Conservation (phyloP, 1,140 invertebrate genomes). For the Micrasema minimum region DNA sequence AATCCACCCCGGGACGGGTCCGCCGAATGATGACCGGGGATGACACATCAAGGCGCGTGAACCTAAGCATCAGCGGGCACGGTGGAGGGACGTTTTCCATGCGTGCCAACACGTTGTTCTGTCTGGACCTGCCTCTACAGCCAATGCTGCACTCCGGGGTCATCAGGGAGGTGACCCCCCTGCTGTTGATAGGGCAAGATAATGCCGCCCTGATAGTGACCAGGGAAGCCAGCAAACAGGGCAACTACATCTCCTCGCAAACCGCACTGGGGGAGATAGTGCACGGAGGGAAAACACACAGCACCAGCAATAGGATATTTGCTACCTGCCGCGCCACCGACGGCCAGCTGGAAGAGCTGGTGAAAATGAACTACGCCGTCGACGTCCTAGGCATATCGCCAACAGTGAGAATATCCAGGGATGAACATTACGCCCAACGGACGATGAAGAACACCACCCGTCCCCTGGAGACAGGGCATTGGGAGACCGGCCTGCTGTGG, state of each 20-base stretch:
- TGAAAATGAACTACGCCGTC: not conserved
- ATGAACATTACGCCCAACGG: constrained; percentile 14
- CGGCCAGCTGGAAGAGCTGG: not conserved
- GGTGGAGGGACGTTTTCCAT: not conserved
- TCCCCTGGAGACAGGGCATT: constrained; percentile 3
- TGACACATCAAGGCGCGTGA: not conserved
- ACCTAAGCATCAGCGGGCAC: not conserved
- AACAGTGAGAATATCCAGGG: not conserved
- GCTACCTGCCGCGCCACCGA: not conserved
- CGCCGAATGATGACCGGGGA: not conserved
- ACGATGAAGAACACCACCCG: constrained; percentile 34
- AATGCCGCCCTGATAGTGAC: not conserved
- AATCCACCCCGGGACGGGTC: not conserved
- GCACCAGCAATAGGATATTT: no score
- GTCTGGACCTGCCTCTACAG: not conserved
- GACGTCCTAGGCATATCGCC: not conserved
- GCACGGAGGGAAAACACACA: constrained; percentile 2
- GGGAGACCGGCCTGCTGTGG: constrained; percentile 17
- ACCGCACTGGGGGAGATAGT: constrained; percentile 28
- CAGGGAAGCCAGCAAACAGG: not conserved
- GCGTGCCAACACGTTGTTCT: not conserved
- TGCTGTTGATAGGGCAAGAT: not conserved
- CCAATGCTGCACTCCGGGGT: not conserved
- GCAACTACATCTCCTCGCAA: not conserved
- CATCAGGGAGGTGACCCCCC: not conserved